phyloP scores from a whole-genome alignment of 2,888 invertebrate genomes.

The Holacanthella duospinosa region DNA sequence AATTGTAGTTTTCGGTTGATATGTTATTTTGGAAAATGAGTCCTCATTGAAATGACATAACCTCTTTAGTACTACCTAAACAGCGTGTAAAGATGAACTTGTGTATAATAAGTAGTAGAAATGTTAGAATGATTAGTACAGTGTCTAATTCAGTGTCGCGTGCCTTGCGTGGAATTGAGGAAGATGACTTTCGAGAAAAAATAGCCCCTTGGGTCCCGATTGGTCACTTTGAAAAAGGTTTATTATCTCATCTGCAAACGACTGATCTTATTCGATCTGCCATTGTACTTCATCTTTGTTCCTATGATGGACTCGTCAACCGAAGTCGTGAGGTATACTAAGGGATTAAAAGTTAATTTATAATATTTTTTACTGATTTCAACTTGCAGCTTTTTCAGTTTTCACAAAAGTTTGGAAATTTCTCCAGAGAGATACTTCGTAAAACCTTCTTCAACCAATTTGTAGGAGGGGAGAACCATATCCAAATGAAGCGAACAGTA shows the following conservation, averaged over 20 bases:
- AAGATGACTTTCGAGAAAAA: conserved; percentile 7
- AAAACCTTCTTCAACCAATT: conserved; percentile 45
- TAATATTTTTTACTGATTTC: conserved; percentile 10
- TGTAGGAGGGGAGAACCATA: conserved; percentile 42
- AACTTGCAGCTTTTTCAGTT: conserved; percentile 38
- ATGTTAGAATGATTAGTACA: too few relatives aligned
- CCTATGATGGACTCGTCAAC: conserved; percentile 42
- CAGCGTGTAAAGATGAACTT: too few relatives aligned
- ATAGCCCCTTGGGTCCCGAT: conserved; percentile 32
- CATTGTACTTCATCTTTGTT: conserved; percentile 44
- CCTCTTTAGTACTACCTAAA: too few relatives aligned
- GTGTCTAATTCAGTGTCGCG: neutral
- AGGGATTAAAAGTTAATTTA: too few relatives aligned
- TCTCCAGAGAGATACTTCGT: conserved; percentile 39
- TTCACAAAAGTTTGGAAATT: conserved; percentile 37
- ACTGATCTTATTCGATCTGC: conserved; percentile 43
- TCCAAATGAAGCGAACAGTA: conserved; percentile 38
- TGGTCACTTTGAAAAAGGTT: conserved; percentile 27
- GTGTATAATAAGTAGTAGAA: too few relatives aligned
- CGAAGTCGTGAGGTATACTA: conserved; percentile 42
- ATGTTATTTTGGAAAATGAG: too few relatives aligned
- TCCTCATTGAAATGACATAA: too few relatives aligned
- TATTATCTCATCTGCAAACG: conserved; percentile 39
- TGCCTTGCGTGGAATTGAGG: neutral
- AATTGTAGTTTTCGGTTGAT: too few relatives aligned